A percentile compares a stretch with the other conserved stretches of the same genome.
These are phyloP conservation scores for Trididemnum clinides DNA, from an alignment of 23 tunicate genomes.

Conservation along the genomic window DNA sequence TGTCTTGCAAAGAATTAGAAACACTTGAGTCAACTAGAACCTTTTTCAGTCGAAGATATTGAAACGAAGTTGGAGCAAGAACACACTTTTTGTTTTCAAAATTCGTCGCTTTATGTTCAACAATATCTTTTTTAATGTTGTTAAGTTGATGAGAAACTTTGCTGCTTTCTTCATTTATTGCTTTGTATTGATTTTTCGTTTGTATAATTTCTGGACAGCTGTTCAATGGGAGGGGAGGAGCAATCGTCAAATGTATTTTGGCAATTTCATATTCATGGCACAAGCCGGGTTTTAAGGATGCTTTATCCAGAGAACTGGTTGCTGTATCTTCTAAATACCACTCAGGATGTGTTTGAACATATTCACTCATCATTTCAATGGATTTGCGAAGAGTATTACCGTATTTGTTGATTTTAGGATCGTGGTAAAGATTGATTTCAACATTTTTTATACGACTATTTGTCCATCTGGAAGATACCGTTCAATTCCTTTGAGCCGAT, in stretches of 20 bases:
- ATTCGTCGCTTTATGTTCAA: too few relatives aligned
- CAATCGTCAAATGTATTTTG: background rate
- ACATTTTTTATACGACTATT: background rate
- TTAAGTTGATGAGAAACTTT: too few relatives aligned
- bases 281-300: too few relatives aligned
- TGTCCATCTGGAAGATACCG: conserved; percentile 26
- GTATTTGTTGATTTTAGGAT: conserved; percentile 26
- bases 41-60: too few relatives aligned
- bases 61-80: too few relatives aligned
- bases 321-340: conserved; percentile 19
- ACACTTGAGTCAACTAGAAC: too few relatives aligned
- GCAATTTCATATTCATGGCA: background rate
- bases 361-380: conserved; percentile 33
- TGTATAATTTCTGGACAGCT: too few relatives aligned
- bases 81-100: too few relatives aligned
- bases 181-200: too few relatives aligned
- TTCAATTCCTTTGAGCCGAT: conserved; percentile 42
- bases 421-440: conserved; percentile 20
- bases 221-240: background rate
- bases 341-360: conserved; percentile 22
- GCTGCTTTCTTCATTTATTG: too few relatives aligned
- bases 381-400: conserved; percentile 28
- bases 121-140: too few relatives aligned
- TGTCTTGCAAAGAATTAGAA: too few relatives aligned
- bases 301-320: background rate